Conservation (phyloP, 2,797 vertebrate genomes). For the Sebastes umbrosus region DNA sequence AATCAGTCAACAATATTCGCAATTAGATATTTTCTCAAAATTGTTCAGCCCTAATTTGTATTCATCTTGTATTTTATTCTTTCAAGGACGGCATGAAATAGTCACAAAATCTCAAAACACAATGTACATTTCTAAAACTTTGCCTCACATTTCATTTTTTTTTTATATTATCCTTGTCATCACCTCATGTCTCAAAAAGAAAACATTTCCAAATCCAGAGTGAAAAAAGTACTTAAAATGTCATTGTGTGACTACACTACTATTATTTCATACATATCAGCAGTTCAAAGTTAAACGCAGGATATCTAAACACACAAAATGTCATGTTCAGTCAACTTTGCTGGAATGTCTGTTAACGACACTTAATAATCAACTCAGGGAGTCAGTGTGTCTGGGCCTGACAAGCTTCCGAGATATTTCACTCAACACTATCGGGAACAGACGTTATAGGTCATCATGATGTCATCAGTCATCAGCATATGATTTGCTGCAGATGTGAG, state of each 20-base stretch:
- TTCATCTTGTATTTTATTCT: not conserved
- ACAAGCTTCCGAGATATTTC: conserved; percentile 47
- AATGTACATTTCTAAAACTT: not conserved
- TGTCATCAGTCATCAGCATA: conserved; percentile 63
- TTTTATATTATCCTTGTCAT: not conserved
- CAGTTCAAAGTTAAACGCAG: conserved; percentile 4
- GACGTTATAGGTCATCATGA: conserved; percentile 64
- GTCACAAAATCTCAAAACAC: not conserved
- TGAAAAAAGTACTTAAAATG: not conserved
- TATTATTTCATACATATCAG: not conserved
- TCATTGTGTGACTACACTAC: not conserved
- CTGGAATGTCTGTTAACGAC: conserved; percentile 24
- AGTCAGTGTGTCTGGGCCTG: conserved; percentile 53
- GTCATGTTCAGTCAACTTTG: conserved; percentile 1
- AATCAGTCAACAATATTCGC: not conserved
- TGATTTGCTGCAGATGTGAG: conserved; percentile 72
- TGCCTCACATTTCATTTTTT: not conserved
- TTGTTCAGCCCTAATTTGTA: not conserved
- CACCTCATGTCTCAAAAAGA: not conserved
- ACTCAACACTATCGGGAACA: conserved; percentile 54
- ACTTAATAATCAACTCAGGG: conserved; percentile 47
- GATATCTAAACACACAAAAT: conserved; percentile 2
- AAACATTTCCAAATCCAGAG: not conserved
- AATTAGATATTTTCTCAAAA: not conserved
- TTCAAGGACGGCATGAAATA: not conserved